Percentiles rank a stretch among this genome's conserved stretches.
Conservation (phyloP, 2,888 invertebrate genomes). For the Cataglyphis cursor region DNA sequence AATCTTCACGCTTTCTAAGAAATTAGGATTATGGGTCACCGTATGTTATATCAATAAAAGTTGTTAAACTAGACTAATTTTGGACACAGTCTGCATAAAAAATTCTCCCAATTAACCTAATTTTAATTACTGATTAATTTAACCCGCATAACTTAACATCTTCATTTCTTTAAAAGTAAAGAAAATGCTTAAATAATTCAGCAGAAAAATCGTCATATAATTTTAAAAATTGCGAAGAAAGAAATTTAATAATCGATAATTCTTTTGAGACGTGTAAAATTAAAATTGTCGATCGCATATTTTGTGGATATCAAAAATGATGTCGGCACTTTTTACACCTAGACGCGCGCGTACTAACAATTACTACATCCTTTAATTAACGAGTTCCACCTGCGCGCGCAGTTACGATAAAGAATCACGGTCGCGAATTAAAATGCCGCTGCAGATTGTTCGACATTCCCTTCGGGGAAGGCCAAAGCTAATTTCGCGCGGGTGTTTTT, state of each 20-base stretch:
- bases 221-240: too few species aligned
- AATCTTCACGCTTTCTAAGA: not conserved
- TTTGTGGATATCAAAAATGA: not conserved
- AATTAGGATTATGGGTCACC: not conserved
- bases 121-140: not conserved
- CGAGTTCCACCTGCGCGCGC: constrained; percentile 29
- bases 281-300: not conserved
- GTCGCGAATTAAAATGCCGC: constrained; percentile 47
- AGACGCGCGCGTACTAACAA: not conserved
- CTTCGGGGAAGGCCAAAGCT: not conserved
- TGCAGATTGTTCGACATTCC: constrained; percentile 35
- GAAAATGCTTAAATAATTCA: not conserved
- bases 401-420: constrained; percentile 44
- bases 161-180: not conserved
- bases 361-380: constrained; percentile 34
- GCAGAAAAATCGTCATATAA: too few species aligned
- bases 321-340: not conserved
- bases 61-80: not conserved
- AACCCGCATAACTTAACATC: too few species aligned
- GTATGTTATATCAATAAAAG: not conserved
- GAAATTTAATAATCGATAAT: not conserved
- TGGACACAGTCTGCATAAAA: not conserved
- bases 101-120: not conserved
- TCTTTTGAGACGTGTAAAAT: not conserved
- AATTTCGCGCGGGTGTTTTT: constrained; percentile 34